Conservation (phyloP, 2,888 invertebrate species). For the Tanypteryx hageni region DNA sequence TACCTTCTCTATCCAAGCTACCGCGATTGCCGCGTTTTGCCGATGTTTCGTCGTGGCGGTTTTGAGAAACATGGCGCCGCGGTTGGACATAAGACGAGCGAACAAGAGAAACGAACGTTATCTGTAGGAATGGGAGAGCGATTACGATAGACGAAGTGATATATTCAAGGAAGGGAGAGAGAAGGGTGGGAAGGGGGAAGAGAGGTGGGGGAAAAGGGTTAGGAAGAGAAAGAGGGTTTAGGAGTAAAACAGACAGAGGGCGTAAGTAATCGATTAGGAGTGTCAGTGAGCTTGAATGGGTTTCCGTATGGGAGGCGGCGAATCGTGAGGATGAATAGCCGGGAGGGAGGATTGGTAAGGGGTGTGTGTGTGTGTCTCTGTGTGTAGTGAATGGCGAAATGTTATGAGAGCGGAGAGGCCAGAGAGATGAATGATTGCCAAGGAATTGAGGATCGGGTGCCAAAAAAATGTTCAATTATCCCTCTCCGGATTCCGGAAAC, state of each 20-base stretch:
- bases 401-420: background rate
- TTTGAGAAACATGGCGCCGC: background rate
- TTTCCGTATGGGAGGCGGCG: background rate
- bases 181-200: background rate
- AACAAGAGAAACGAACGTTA: slow-evolving; percentile 14
- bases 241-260: slow-evolving; percentile 8
- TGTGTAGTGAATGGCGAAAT: background rate
- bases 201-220: background rate
- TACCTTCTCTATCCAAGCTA: background rate
- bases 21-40: background rate
- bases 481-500: background rate
- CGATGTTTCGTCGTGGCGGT: background rate
- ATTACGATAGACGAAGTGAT: too few relatives aligned
- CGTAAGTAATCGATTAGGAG: slow-evolving; percentile 7
- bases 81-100: background rate
- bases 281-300: background rate
- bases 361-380: background rate
- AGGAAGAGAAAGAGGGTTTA: background rate
- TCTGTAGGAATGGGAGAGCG: background rate
- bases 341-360: background rate
- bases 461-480: background rate
- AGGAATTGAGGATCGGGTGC: slow-evolving; percentile 4
- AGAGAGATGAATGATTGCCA: slow-evolving; percentile 18
- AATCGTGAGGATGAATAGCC: background rate
- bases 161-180: background rate